Evolutionary conservation across 2,113 vertebrate genomes (phyloP), one percentile per base, ranked within the genome.

Genomic region (Pleuronectes platessa): DNA sequence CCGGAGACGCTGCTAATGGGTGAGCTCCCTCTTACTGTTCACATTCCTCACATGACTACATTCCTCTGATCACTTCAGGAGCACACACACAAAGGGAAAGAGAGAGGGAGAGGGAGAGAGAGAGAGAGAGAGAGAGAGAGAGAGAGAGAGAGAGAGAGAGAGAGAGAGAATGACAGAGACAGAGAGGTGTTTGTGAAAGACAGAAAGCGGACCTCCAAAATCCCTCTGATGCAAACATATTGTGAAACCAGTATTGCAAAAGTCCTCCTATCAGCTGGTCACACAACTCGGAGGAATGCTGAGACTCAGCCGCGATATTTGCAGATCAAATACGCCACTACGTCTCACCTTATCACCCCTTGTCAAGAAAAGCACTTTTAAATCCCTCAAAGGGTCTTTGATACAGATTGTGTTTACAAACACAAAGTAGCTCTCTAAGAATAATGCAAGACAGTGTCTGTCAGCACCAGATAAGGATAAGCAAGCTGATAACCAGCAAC

Each of bases 21-120:
- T 66, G 85, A 79, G 71, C 61, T 66, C 82, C 82, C 47, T 76
- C 72, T 88, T 80, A 73, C 54, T 72, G 49, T 10, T 72, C 40
- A 68, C 90, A 93, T 93, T 93, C 89, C 84, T 89, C 59, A 83
- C 79, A 92, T 92, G 82, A 56, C 83, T 79, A 55, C 87, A 89
- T 86, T 81, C 80, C 83, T 84, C 72, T 53, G 73, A 85, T 78
- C 68, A 71, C 82, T 65, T 81, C 66, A 82, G 74, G 62, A 76
- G 74, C 35, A 69, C 14, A 71, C 53, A 66, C 40, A 47, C 7
- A 17, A 10, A 68, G 2, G 37, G 14, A 63, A 8, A 67, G 15
- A 64, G 24, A 66, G 42, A 49, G n/a, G 49, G 3, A 66, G 11
- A 66, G 42, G 60, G 24, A 23, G 26, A 69, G 11, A 71, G 42